These are phyloP conservation scores for Cerceris rybyensis DNA, from an alignment of 2,888 invertebrate genomes.

Conservation along the genomic window DNA sequence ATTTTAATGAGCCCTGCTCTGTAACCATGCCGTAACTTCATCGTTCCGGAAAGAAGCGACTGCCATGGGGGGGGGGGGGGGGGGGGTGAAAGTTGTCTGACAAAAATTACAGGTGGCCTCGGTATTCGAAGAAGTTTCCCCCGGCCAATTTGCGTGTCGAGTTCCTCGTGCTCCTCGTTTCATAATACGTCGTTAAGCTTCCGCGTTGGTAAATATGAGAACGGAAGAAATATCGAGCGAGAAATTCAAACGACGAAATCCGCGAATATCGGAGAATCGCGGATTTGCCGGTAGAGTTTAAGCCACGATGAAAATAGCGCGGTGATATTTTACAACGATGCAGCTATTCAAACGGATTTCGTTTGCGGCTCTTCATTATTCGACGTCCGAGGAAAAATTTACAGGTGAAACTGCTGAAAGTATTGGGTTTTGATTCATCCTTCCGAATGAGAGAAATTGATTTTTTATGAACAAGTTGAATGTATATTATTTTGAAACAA, in stretches of 20 bases:
- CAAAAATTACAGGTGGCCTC: not conserved
- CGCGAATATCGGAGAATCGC: too few relatives aligned
- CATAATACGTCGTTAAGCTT: not conserved
- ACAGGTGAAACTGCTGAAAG: too few relatives aligned
- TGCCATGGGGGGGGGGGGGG: not conserved
- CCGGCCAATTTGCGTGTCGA: not conserved
- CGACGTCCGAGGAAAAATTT: too few relatives aligned
- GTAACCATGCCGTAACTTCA: slow-evolving; percentile 4
- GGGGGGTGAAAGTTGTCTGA: not conserved
- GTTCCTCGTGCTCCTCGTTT: not conserved
- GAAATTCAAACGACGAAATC: not conserved
- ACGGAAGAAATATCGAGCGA: not conserved
- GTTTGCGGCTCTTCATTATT: too few relatives aligned
- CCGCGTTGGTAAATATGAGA: not conserved
- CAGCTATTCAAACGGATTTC: too few relatives aligned
- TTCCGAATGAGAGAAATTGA: too few relatives aligned
- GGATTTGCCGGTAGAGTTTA: too few relatives aligned
- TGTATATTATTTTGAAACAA: too few relatives aligned
- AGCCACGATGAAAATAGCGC: too few relatives aligned
- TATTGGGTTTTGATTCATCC: too few relatives aligned
- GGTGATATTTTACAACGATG: too few relatives aligned
- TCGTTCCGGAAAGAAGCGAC: not conserved
- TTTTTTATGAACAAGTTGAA: too few relatives aligned
- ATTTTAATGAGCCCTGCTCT: slow-evolving; percentile 41
- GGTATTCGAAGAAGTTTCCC: not conserved